These are phyloP conservation scores for Meliscaeva auricollis DNA, from an alignment of 2,888 invertebrate species.

Conservation along the genomic window DNA sequence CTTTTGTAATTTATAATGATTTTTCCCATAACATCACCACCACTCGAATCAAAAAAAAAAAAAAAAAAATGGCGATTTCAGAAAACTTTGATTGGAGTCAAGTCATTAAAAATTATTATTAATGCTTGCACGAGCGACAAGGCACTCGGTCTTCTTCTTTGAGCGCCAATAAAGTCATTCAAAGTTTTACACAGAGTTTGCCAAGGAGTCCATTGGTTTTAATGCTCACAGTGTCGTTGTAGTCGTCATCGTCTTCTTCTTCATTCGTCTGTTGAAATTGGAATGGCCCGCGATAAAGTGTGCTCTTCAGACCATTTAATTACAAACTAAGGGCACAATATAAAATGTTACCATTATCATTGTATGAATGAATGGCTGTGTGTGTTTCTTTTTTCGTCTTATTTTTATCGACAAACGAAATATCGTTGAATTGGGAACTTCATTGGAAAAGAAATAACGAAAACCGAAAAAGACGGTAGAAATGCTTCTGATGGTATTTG, in stretches of 20 bases:
- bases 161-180: constrained; percentile 57
- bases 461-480: not conserved
- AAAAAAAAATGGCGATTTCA: constrained; percentile 1
- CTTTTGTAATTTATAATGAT: constrained; percentile 56
- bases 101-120: constrained; percentile 56
- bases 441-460: not conserved
- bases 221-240: constrained; percentile 6
- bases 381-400: constrained; percentile 8
- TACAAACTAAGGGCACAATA: constrained; percentile 42
- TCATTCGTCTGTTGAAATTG: not conserved
- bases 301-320: constrained; percentile 64
- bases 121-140: constrained; percentile 35
- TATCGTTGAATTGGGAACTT: constrained; percentile 14
- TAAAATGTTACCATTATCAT: constrained; percentile 44
- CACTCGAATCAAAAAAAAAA: not conserved
- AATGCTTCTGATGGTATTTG: constrained; percentile 1
- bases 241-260: not conserved
- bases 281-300: constrained; percentile 57
- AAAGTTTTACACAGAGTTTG: constrained; percentile 48
- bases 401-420: constrained; percentile 17
- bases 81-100: constrained; percentile 36
- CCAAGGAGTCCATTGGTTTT: constrained; percentile 46
- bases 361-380: not conserved
- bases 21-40: not conserved
- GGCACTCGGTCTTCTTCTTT: constrained; percentile 28